Conservation (phyloP, 2,888 invertebrate species). For the Reticulitermes lucifugus region DNA sequence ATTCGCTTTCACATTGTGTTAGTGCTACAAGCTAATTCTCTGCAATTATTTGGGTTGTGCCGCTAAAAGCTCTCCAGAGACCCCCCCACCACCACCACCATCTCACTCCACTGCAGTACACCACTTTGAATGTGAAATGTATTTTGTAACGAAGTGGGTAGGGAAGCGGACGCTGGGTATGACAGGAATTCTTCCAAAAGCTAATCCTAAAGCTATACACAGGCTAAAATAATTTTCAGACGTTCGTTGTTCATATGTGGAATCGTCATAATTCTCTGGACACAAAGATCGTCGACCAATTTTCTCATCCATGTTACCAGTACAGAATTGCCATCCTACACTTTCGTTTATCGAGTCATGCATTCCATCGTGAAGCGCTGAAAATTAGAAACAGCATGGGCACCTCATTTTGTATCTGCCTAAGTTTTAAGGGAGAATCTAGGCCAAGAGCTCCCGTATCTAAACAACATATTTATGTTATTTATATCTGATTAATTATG, state of each 20-base stretch:
- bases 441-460: too few species aligned
- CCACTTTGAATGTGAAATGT: conserved; percentile 42
- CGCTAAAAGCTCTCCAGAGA: conserved; percentile 37
- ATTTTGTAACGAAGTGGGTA: conserved; percentile 32
- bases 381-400: too few species aligned
- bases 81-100: not conserved
- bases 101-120: conserved; percentile 16
- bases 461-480: too few species aligned
- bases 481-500: too few species aligned
- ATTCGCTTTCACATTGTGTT: conserved; percentile 41
- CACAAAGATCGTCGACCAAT: not conserved
- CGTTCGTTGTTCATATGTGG: conserved; percentile 16
- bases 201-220: conserved; percentile 23
- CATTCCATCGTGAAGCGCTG: not conserved
- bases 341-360: not conserved
- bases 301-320: not conserved
- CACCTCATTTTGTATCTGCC: too few species aligned
- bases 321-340: not conserved
- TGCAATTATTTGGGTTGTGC: conserved; percentile 41
- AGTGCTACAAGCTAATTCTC: conserved; percentile 39
- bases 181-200: conserved; percentile 35
- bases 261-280: not conserved
- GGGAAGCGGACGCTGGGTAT: not conserved
- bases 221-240: conserved; percentile 34
- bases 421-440: too few species aligned